Percentiles rank a stretch among this genome's conserved stretches.
phyloP scores from a whole-genome alignment of 1,140 invertebrate species.

The Drosophila burlai region DNA sequence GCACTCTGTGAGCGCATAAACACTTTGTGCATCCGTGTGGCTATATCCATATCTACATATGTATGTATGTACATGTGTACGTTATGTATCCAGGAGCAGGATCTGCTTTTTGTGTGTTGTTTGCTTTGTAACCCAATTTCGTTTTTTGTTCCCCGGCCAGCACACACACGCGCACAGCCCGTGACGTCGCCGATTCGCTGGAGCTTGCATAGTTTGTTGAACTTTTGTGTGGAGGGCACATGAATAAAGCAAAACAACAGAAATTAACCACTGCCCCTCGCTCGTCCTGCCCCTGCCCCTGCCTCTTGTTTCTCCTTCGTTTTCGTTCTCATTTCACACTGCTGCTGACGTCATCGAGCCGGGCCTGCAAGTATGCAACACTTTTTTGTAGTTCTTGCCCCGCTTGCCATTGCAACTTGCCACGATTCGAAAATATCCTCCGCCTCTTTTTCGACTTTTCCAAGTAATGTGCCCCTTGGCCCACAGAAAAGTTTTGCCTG shows the following conservation, averaged over 20 bases:
- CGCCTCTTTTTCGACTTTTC: conserved; percentile 11
- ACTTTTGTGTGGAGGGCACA: conserved; percentile 65
- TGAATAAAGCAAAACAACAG: conserved; percentile 47
- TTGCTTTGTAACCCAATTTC: conserved; percentile 78
- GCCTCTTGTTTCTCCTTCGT: conserved; percentile 19
- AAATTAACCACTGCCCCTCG: conserved; percentile 64
- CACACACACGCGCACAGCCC: conserved; percentile 12
- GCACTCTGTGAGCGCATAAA: conserved; percentile 25
- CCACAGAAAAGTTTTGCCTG: conserved; percentile 12
- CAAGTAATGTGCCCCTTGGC: conserved; percentile 15
- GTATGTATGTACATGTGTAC: not conserved
- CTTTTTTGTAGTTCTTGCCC: conserved; percentile 21
- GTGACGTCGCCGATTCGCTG: conserved; percentile 58
- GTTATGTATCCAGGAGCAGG: conserved; percentile 30
- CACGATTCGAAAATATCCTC: conserved; percentile 2
- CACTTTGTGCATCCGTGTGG: conserved; percentile 32
- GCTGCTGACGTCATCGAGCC: conserved; percentile 73
- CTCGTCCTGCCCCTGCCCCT: conserved; percentile 4
- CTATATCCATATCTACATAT: conserved; percentile 6
- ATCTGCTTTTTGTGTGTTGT: conserved; percentile 51
- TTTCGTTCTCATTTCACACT: conserved; percentile 36
- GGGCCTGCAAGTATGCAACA: conserved; percentile 69
- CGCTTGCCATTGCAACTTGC: conserved; percentile 25
- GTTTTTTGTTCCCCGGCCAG: conserved; percentile 17
- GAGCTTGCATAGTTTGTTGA: conserved; percentile 64